Conservation (phyloP, 2,113 vertebrate species). For the Vidua chalybeata region DNA sequence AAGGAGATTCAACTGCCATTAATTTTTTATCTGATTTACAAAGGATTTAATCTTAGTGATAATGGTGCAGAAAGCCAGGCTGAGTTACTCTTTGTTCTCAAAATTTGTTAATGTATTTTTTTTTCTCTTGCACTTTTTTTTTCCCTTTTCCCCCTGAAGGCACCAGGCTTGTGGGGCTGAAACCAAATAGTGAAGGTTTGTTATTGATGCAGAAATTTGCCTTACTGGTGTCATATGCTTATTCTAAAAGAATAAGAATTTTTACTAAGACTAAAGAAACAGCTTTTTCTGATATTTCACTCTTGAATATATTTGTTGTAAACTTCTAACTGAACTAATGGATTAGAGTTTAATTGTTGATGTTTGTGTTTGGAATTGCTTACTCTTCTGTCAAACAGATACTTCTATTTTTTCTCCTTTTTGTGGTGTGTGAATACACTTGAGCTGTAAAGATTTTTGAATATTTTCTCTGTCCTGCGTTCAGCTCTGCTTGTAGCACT, state of each 20-base stretch:
- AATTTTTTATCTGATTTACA: background rate
- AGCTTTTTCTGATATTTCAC: background rate
- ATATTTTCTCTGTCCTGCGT: background rate
- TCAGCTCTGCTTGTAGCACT: background rate
- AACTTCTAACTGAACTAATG: background rate
- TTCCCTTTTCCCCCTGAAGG: fast-evolving
- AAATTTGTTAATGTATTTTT: background rate
- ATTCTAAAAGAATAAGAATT: background rate
- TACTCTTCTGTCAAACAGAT: background rate
- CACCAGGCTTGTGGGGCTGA: background rate
- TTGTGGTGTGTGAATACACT: background rate
- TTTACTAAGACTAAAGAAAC: background rate
- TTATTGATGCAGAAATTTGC: background rate
- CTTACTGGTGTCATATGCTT: background rate
- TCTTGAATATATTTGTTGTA: background rate
- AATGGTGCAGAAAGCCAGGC: background rate
- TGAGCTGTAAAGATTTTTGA: background rate
- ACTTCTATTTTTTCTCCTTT: background rate
- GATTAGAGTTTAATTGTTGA: background rate
- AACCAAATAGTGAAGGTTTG: background rate
- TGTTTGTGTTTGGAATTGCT: background rate
- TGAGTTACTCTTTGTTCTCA: background rate
- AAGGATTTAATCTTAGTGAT: background rate
- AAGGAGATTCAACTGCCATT: background rate
- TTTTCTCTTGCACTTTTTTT: background rate